Percentiles rank a stretch among this genome's conserved stretches.
Evolutionary conservation across 1,140 invertebrate species (phyloP).

Genomic region (Penaeus chinensis): DNA sequence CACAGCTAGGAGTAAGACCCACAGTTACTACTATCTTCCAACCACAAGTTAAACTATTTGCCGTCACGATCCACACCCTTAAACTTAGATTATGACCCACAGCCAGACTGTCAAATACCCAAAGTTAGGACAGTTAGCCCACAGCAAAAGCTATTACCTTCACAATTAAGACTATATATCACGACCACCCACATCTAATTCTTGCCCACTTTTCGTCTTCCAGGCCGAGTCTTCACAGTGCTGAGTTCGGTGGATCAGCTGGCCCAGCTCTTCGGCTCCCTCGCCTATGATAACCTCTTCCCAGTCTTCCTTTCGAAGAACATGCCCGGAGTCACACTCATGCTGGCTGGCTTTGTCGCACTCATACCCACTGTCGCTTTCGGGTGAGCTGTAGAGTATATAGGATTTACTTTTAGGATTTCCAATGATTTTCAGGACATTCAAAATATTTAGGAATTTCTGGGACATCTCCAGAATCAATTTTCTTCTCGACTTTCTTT

Average conservation of each 20-base stretch:
- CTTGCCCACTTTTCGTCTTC: background rate
- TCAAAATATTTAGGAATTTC: background rate
- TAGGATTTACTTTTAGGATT: background rate
- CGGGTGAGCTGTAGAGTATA: background rate
- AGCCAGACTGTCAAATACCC: no score
- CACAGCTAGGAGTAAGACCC: no score
- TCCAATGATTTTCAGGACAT: background rate
- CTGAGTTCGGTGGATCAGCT: constrained; percentile 3
- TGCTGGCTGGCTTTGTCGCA: background rate
- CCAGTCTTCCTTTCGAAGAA: background rate
- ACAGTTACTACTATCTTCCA: no score
- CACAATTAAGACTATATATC: background rate
- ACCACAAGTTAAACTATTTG: no score
- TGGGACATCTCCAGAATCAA: background rate
- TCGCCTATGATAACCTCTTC: background rate
- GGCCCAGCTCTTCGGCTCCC: background rate
- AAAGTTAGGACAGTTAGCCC: no score
- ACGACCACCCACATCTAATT: background rate
- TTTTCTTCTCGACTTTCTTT: no score
- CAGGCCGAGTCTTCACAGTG: constrained; percentile 17
- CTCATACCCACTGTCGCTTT: background rate
- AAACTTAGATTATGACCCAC: no score
- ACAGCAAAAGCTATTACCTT: no score
- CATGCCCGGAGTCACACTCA: background rate
- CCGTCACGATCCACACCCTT: no score